Evolutionary conservation across 2,888 invertebrate species (phyloP), one percentile per base, ranked within the genome.

Genomic region (Cheilosia vernalis): DNA sequence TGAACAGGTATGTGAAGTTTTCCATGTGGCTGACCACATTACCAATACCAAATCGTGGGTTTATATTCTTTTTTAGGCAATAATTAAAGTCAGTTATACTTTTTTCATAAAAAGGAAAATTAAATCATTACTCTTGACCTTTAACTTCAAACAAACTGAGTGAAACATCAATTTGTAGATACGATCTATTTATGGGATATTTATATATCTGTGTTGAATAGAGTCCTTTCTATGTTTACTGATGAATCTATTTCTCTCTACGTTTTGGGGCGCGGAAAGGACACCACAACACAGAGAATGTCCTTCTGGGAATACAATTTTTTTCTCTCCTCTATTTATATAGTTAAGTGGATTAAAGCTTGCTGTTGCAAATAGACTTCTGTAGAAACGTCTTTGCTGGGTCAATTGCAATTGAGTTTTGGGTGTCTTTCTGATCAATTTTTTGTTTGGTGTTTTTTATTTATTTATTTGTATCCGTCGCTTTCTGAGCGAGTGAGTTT

Each of bases 21-120:
- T 33, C 21, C 44, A 10, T 56, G 19, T 21, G 66, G 55, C 19
- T 69, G 30, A 33, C 19, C 33, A 69, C 56, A 47, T 67, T 33
- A 24, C 7, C 24, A 6, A 44, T 10, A 13, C 37, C 37, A 13
- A 37, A 13, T 9, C n/a, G 17, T 24, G 7, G 33, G 33, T 10
- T 9, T 7, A n/a, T n/a, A 3, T 27, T 27, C 60, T 27, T 10
- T 27, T 21, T 61, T 13, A 1, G 13, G 5, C 15, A n/a, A 30
- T 30, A 47, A 44, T 19, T 61, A 30, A 40, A 37, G 37, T 10
- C 13, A 44, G 24, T 13, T 27, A 17, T 1, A 27, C 27, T 9
- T 10, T 42, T 27, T 3, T 19, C 6, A 13, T 37, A 4, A 44
- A 27, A 42, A 17, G 44, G 17, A 9, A 24, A 42, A 60, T 61